These are phyloP conservation scores for Pipistrellus pipistrellus DNA, from an alignment of 2,797 vertebrate species.

Conservation along the genomic window DNA sequence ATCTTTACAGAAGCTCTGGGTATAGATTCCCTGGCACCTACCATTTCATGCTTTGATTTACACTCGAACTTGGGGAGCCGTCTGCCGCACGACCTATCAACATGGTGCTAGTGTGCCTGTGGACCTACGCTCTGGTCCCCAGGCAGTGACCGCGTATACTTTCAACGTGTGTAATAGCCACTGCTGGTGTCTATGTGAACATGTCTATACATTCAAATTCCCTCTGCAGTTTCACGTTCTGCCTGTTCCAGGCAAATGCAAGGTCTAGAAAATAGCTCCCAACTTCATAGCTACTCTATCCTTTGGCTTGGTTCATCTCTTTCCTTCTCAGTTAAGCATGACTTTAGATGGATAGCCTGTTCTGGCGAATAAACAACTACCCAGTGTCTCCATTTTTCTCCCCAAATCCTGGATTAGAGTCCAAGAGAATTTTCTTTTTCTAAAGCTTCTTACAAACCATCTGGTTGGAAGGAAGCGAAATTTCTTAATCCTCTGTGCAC, in stretches of 20 bases:
- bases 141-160: constrained; percentile 85
- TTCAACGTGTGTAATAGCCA: constrained; percentile 75
- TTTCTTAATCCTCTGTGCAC: constrained; percentile 81
- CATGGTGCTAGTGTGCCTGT: constrained; percentile 94
- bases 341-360: constrained; percentile 81
- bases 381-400: neutral
- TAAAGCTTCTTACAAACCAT: constrained; percentile 68
- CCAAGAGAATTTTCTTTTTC: constrained; percentile 65
- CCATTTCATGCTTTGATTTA: constrained; percentile 89
- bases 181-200: constrained; percentile 78
- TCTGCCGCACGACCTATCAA: constrained; percentile 90
- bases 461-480: constrained; percentile 73
- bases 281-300: constrained; percentile 65
- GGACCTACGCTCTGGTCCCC: constrained; percentile 87
- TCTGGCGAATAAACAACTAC: constrained; percentile 26
- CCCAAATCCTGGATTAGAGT: constrained; percentile 67
- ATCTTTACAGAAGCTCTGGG: constrained; percentile 88
- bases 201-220: constrained; percentile 49
- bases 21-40: constrained; percentile 92
- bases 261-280: constrained; percentile 56
- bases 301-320: constrained; percentile 78
- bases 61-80: constrained; percentile 81
- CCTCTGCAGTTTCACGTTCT: neutral
- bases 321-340: constrained; percentile 66
- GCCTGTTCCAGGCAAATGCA: constrained; percentile 68